These are phyloP conservation scores for Sphenodon punctatus DNA, from an alignment of 2,797 vertebrate species.

Conservation along the genomic window DNA sequence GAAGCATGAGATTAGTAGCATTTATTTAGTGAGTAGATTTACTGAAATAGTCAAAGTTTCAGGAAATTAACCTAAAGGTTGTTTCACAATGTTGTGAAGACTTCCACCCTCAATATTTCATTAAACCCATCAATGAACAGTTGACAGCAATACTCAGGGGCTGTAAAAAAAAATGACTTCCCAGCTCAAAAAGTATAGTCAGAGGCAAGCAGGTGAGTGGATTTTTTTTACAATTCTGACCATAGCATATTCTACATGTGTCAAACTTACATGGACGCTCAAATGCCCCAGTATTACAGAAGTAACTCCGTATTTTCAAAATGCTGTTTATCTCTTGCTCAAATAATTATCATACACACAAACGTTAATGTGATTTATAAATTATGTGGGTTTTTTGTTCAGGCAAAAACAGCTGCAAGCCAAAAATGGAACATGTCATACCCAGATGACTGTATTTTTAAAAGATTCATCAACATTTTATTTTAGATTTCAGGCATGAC, in stretches of 20 bases:
- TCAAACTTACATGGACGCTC: not conserved
- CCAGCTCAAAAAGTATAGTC: no score
- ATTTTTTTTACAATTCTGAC: no score
- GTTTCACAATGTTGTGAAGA: not conserved
- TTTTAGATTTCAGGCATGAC: conserved; percentile 5
- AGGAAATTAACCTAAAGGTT: no score
- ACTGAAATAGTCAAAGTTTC: no score
- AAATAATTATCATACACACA: not conserved
- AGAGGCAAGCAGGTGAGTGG: no score
- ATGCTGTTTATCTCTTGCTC: not conserved
- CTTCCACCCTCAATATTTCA: not conserved
- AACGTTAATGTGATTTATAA: not conserved
- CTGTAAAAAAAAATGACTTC: no score
- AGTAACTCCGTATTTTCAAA: not conserved
- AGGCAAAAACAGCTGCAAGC: not conserved
- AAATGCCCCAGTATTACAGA: not conserved
- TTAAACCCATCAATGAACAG: not conserved
- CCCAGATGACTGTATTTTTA: not conserved
- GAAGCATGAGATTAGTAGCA: no score
- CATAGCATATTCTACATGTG: not conserved
- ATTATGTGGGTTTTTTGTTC: not conserved
- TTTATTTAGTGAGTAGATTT: no score
- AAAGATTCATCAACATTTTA: not conserved
- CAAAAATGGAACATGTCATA: not conserved
- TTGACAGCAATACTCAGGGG: no score